Evolutionary conservation across 1,140 invertebrate genomes (phyloP), one percentile per base, ranked within the genome.

Genomic region (Aphaenogaster rudis): DNA sequence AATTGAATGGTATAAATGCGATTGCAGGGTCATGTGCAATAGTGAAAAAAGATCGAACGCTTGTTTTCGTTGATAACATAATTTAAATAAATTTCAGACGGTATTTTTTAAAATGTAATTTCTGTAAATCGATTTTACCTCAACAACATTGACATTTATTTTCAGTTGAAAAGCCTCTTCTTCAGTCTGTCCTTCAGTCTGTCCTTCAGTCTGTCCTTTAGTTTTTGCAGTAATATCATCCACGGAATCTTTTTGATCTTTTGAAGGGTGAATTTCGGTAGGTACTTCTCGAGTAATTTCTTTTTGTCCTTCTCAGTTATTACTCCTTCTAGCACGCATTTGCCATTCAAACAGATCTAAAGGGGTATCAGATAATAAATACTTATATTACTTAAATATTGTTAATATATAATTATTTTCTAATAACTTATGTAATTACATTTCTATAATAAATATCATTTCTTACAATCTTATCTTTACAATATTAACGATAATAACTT

Each of bases 281-380:
- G 3, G 42, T 39, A 74, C 3, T 64, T 45, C 9, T 59, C 71
- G 15, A 63, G 33, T 36, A 39, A 48, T 57, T 87, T 77, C 17
- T 54, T 87, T 28, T 64, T 17, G 1, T 78, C 63, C 28, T 13
- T 64, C 57, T 69, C 50, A 1, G 28, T 6, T 69, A 66, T 13
- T 36, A 54, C 9, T 90, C 74, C 78, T 74, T 86, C 86, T 3
- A 88, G 9, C 0, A 86, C 61, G 8, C 80, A 91, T 42, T 74
- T 59, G 1, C 88, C 86, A 36, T 89, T 82, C 1, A 90, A 57
- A 17, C 86, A 90, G 21, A 64, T 54, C 87, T 88, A 54, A 52
- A 79, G 42, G 71, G 36, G 39, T 64, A 28, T 42, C 1, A 42
- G 15, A 64, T 52, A 82, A 67, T 69, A 45, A 57, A 63, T 85